Percentiles rank a stretch among this genome's conserved stretches.
Conservation (phyloP, 2,888 invertebrate species). For the Pegoplata infirma region DNA sequence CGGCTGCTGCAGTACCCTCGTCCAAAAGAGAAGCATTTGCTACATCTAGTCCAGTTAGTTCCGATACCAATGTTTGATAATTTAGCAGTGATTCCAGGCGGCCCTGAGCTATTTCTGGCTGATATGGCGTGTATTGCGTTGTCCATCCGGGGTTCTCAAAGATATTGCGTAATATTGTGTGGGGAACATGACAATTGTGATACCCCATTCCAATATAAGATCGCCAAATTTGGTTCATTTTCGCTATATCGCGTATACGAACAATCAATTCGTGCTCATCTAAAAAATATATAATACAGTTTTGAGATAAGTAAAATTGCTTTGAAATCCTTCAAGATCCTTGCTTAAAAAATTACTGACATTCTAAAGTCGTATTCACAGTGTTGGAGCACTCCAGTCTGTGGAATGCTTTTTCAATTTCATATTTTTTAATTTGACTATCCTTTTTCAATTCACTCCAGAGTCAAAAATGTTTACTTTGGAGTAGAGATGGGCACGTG, state of each 20-base stretch:
- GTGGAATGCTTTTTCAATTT: too few relatives aligned
- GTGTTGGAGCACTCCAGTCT: too few relatives aligned
- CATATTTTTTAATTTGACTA: too few relatives aligned
- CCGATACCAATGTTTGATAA: constrained; percentile 98
- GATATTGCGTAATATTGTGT: constrained; percentile 96
- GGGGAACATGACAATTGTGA: constrained; percentile 97
- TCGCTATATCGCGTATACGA: constrained; percentile 87
- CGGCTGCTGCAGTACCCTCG: constrained; percentile 98
- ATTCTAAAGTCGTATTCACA: too few relatives aligned
- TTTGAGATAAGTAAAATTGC: too few relatives aligned
- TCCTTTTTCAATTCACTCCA: too few relatives aligned
- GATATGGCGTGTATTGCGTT: constrained; percentile 99
- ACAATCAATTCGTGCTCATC: constrained; percentile 95
- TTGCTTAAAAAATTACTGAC: too few relatives aligned
- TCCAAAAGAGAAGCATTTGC: constrained; percentile 97
- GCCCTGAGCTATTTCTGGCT: constrained; percentile 98
- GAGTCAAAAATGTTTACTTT: too few relatives aligned
- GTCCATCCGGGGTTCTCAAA: constrained; percentile 99
- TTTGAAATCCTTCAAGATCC: too few relatives aligned
- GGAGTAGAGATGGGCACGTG: too few relatives aligned
- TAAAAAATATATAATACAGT: too few relatives aligned
- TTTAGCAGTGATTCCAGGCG: constrained; percentile 96
- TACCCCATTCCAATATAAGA: constrained; percentile 99
- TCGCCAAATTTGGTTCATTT: constrained; percentile 95
- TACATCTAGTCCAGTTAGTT: constrained; percentile 95